phyloP scores from a whole-genome alignment of 2,888 invertebrate genomes.

The Cosmia pyralina region DNA sequence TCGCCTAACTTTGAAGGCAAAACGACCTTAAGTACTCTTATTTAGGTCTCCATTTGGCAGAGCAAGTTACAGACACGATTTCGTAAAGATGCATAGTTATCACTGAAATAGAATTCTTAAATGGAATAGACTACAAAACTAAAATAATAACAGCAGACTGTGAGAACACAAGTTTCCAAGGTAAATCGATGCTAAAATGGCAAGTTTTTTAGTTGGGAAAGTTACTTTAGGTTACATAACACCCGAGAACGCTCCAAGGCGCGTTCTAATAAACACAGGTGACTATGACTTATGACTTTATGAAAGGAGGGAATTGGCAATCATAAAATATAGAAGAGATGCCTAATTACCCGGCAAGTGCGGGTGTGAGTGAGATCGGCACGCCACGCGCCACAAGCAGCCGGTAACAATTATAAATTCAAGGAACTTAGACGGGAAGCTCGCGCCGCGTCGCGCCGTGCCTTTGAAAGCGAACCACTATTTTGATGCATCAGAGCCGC shows the following conservation, averaged over 20 bases:
- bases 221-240: constrained; percentile 52
- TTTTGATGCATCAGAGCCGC: constrained; percentile 68
- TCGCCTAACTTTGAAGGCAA: constrained; percentile 33
- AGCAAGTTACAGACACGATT: constrained; percentile 35
- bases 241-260: constrained; percentile 30
- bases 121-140: constrained; percentile 49
- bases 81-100: constrained; percentile 43
- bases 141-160: constrained; percentile 46
- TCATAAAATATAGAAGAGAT: constrained; percentile 53
- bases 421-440: constrained; percentile 62
- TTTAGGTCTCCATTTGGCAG: constrained; percentile 32
- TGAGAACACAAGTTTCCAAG: constrained; percentile 52
- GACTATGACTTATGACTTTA: constrained; percentile 42
- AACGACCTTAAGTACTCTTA: constrained; percentile 28
- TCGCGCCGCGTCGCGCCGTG: constrained; percentile 53
- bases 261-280: constrained; percentile 56
- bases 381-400: constrained; percentile 62
- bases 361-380: constrained; percentile 58
- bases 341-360: constrained; percentile 64
- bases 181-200: constrained; percentile 56
- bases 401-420: constrained; percentile 73
- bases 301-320: constrained; percentile 43
- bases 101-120: constrained; percentile 42
- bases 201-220: constrained; percentile 52
- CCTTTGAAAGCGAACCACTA: constrained; percentile 68